These are phyloP conservation scores for Pectinophora gossypiella DNA, from an alignment of 1,140 invertebrate genomes.

Conservation along the genomic window DNA sequence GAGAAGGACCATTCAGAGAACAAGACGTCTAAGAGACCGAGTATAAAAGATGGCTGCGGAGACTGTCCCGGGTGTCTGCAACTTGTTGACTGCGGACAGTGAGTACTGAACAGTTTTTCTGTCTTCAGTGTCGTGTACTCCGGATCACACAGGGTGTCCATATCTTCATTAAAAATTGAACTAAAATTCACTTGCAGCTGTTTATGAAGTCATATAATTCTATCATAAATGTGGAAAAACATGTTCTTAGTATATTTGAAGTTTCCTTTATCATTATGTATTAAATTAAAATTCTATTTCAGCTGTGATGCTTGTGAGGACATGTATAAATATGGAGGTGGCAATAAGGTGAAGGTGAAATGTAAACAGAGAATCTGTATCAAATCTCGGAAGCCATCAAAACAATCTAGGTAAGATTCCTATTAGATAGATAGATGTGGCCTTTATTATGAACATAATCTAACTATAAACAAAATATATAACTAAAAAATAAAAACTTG, in stretches of 20 bases:
- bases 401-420: slow-evolving; percentile 46
- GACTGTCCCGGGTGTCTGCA: slow-evolving; percentile 88
- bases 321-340: slow-evolving; percentile 86
- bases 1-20: slow-evolving; percentile 75
- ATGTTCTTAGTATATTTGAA: not conserved
- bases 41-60: slow-evolving; percentile 81
- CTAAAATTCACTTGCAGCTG: no score
- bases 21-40: slow-evolving; percentile 56
- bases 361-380: slow-evolving; percentile 79
- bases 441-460: no score
- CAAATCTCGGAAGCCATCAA: slow-evolving; percentile 51
- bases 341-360: slow-evolving; percentile 81
- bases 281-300: slow-evolving; percentile 23
- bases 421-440: no score
- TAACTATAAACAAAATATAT: no score
- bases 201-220: no score
- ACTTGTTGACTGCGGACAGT: slow-evolving; percentile 88
- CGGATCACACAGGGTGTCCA: no score
- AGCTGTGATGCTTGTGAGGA: slow-evolving; percentile 88
- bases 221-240: no score
- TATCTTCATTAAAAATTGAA: not conserved
- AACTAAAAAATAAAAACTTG: no score
- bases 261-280: not conserved
- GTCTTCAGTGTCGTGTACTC: no score
- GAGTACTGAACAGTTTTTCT: no score